These are phyloP conservation scores for Oscheius sp. DNA, from an alignment of 2,888 invertebrate species.

Conservation along the genomic window DNA sequence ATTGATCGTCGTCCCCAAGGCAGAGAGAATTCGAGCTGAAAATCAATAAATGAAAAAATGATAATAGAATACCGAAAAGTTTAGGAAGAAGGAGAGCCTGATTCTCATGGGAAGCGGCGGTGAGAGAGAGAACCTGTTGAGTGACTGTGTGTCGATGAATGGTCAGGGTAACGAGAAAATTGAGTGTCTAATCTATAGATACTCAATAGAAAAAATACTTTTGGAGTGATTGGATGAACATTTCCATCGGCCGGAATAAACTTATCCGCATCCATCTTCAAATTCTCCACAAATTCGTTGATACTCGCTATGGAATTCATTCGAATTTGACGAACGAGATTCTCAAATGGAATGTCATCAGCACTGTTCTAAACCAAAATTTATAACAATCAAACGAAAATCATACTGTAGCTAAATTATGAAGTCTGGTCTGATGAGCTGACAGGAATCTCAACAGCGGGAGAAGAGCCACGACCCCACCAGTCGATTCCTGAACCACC, in stretches of 20 bases:
- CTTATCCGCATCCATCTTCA: constrained; percentile 69
- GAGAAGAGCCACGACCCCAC: constrained; percentile 46
- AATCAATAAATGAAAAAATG: background rate
- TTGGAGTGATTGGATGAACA: constrained; percentile 93
- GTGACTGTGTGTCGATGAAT: constrained; percentile 50
- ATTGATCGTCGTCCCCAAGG: constrained; percentile 44
- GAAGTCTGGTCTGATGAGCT: constrained; percentile 45
- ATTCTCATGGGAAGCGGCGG: constrained; percentile 47
- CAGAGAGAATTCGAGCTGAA: constrained; percentile 50
- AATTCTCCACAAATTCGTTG: constrained; percentile 44
- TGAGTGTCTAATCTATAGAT: constrained; percentile 56
- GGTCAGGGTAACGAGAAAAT: constrained; percentile 51
- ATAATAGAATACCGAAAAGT: constrained; percentile 41
- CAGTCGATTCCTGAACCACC: constrained; percentile 41
- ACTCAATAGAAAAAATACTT: too few species aligned
- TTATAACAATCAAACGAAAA: background rate
- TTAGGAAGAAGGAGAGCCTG: constrained; percentile 50
- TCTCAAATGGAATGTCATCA: constrained; percentile 45
- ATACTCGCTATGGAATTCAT: constrained; percentile 44
- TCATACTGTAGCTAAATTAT: constrained; percentile 49
- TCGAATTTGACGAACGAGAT: constrained; percentile 44
- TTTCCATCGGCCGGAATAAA: constrained; percentile 95
- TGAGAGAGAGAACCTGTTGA: constrained; percentile 47
- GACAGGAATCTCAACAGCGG: constrained; percentile 53
- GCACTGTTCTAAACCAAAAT: constrained; percentile 43